Conservation (phyloP, 2,888 invertebrate species). For the Hanleya hanleyi region DNA sequence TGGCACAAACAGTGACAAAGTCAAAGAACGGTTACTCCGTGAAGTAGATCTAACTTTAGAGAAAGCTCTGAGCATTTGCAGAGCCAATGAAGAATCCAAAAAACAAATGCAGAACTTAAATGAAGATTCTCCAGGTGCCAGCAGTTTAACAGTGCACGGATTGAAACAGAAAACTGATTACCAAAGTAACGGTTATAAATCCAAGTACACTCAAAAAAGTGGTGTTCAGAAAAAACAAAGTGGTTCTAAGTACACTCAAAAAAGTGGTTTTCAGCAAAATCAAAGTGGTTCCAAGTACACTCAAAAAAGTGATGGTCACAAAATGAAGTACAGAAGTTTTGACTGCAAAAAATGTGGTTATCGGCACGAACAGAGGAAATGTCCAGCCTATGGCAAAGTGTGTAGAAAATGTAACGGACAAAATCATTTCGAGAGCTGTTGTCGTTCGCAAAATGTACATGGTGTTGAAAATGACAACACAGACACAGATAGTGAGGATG, state of each 20-base stretch:
- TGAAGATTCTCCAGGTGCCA: background rate
- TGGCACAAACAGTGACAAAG: background rate
- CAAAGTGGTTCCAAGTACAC: too few relatives aligned
- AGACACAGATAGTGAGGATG: background rate
- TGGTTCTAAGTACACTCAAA: too few relatives aligned
- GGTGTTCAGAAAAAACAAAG: too few relatives aligned
- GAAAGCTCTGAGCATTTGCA: conserved; percentile 8
- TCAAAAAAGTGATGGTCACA: background rate
- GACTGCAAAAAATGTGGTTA: background rate
- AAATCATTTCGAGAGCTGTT: background rate
- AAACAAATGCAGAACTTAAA: conserved; percentile 12
- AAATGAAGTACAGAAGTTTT: background rate
- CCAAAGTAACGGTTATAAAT: too few relatives aligned
- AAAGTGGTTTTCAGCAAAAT: too few relatives aligned
- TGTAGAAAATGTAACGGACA: background rate
- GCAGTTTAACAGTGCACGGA: background rate
- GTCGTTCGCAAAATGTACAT: background rate
- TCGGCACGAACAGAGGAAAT: background rate
- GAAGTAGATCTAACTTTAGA: conserved; percentile 17
- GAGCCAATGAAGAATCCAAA: conserved; percentile 3
- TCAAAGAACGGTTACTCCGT: conserved; percentile 14
- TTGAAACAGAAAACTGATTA: too few relatives aligned
- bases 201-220: too few relatives aligned
- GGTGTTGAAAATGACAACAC: background rate
- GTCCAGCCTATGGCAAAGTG: background rate